These are phyloP conservation scores for Todiramphus chloris DNA, from an alignment of 2,113 vertebrate species.

Conservation along the genomic window DNA sequence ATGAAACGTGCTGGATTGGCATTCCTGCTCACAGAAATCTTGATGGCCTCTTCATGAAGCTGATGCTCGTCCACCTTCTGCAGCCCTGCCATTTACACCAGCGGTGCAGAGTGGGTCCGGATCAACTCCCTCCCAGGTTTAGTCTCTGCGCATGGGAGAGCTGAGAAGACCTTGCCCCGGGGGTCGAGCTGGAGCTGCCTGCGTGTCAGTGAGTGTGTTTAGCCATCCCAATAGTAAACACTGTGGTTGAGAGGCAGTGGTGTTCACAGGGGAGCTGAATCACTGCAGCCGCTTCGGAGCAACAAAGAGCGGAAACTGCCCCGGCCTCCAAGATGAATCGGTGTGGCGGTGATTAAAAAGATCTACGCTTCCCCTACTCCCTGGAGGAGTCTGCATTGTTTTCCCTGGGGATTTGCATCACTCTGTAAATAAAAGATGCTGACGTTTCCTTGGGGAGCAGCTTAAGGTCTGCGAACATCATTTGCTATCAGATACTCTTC, in stretches of 20 bases:
- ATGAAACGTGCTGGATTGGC: not conserved
- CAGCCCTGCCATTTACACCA: not conserved
- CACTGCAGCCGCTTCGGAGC: not conserved
- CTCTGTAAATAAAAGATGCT: conserved; percentile 48
- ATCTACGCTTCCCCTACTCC: not conserved
- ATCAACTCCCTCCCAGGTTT: not conserved
- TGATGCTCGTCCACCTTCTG: not conserved
- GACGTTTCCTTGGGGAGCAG: not conserved
- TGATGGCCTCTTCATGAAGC: not conserved
- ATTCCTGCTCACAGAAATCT: not conserved
- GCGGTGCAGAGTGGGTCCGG: not conserved
- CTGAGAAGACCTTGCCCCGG: not conserved
- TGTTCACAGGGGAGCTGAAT: conserved; percentile 35
- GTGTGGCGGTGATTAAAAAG: conserved; percentile 20
- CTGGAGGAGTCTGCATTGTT: not conserved
- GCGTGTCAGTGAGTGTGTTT: not conserved
- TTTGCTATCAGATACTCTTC: conserved; percentile 1
- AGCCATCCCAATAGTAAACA: conserved; percentile 17
- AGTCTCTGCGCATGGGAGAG: not conserved
- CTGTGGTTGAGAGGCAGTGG: not conserved
- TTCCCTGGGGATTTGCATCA: not conserved
- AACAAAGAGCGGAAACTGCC: not conserved
- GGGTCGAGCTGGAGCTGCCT: not conserved
- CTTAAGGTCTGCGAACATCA: not conserved
- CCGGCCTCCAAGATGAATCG: conserved; percentile 14